Conservation (phyloP, 2,113 vertebrate genomes). For the Bombycilla garrulus region DNA sequence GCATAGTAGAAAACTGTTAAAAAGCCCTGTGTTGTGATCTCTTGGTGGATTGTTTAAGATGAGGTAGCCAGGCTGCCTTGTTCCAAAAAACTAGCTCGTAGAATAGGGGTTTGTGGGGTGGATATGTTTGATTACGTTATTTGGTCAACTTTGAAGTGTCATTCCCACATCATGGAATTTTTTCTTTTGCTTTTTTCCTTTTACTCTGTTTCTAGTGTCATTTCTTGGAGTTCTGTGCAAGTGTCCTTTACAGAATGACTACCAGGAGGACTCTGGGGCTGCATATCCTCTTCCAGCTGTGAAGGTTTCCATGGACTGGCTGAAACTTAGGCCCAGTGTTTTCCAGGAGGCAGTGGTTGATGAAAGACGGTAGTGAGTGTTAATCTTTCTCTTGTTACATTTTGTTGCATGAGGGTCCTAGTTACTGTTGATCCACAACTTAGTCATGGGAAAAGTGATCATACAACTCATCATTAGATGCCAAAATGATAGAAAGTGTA, state of each 20-base stretch:
- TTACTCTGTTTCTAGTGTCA: conserved; percentile 80
- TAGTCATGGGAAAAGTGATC: neutral
- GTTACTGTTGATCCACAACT: neutral
- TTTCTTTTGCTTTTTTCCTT: neutral
- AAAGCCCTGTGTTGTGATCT: neutral
- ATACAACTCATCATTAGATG: neutral
- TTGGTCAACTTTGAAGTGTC: neutral
- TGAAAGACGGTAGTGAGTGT: conserved; percentile 89
- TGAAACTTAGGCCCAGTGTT: conserved; percentile 86
- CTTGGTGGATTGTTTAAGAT: neutral
- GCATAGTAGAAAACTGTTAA: neutral
- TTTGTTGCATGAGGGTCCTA: neutral
- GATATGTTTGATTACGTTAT: neutral
- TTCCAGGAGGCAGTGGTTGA: conserved; percentile 89
- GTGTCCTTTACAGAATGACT: conserved; percentile 87
- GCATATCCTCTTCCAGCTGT: conserved; percentile 94
- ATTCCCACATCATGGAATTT: neutral
- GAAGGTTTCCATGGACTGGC: conserved; percentile 97
- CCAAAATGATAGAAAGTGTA: neutral
- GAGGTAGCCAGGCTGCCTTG: neutral
- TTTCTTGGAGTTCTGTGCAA: conserved; percentile 95
- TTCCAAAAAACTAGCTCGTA: neutral
- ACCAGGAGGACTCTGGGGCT: conserved; percentile 85
- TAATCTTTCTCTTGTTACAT: neutral
- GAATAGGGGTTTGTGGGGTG: neutral